These are phyloP conservation scores for Himalopsyche anomala DNA, from an alignment of 2,888 invertebrate genomes.

Conservation along the genomic window DNA sequence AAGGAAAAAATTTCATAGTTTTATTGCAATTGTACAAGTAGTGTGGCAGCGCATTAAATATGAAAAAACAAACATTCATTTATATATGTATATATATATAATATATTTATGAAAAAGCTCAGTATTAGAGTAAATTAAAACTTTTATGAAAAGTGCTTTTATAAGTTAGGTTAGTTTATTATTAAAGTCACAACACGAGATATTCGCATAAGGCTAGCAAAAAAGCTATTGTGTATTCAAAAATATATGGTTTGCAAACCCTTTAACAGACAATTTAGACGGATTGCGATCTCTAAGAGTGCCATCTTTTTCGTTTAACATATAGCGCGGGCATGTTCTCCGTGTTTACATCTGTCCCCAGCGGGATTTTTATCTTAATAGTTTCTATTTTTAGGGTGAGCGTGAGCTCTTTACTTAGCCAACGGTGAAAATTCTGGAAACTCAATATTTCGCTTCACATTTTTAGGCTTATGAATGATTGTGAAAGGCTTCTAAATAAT, in stretches of 20 bases:
- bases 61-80: no score
- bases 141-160: no score
- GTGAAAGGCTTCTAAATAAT: no score
- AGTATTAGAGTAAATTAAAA: no score
- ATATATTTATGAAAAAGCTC: no score
- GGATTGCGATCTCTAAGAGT: slow-evolving; percentile 5
- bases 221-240: background rate
- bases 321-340: background rate
- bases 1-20: no score
- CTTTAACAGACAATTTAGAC: slow-evolving; percentile 18
- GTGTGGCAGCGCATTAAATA: no score
- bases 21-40: no score
- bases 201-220: background rate
- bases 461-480: background rate
- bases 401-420: slow-evolving; percentile 13
- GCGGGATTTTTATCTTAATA: slow-evolving; percentile 31
- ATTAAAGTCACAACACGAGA: no score
- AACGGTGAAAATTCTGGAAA: background rate
- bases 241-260: slow-evolving; percentile 26
- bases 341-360: slow-evolving; percentile 27
- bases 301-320: slow-evolving; percentile 4
- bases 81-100: no score
- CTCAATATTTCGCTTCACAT: background rate
- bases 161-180: no score
- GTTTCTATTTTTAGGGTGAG: background rate